Evolutionary conservation across 2,797 vertebrate genomes (phyloP).

Genomic region (Oreochromis grahami): DNA sequence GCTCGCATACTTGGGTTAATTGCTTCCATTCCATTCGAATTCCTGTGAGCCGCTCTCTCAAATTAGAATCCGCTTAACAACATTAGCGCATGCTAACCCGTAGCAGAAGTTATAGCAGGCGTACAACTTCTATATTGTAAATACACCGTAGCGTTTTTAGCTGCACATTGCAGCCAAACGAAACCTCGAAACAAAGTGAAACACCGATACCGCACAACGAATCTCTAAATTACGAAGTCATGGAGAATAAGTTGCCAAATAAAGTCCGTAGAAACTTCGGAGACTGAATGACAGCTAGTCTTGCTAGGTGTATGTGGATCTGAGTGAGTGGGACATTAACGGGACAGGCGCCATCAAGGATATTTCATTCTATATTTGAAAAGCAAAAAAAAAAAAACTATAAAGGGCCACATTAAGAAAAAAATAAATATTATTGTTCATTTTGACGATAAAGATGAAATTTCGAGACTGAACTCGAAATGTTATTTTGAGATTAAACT

Average conservation of each 20-base stretch:
- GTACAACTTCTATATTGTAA: background rate
- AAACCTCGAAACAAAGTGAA: background rate
- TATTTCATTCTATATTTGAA: background rate
- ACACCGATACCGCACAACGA: background rate
- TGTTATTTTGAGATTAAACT: background rate
- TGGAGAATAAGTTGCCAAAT: background rate
- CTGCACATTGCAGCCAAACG: no score
- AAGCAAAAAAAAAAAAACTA: background rate
- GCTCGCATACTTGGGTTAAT: background rate
- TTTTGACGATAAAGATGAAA: background rate
- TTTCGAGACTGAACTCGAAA: background rate
- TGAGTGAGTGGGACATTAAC: background rate
- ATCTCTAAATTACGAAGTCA: background rate
- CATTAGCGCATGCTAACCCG: conserved; percentile 22
- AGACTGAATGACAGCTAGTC: background rate
- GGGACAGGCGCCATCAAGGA: background rate
- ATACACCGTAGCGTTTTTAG: background rate
- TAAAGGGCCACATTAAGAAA: background rate
- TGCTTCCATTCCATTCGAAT: background rate
- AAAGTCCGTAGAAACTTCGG: background rate
- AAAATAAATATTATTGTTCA: background rate
- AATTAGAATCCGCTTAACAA: background rate
- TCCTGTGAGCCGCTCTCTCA: background rate
- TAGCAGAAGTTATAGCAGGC: background rate
- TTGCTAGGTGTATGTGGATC: background rate